Base-by-base conservation (phyloP, 1,140 invertebrate genomes). In the Tetranychus urticae region DNA sequence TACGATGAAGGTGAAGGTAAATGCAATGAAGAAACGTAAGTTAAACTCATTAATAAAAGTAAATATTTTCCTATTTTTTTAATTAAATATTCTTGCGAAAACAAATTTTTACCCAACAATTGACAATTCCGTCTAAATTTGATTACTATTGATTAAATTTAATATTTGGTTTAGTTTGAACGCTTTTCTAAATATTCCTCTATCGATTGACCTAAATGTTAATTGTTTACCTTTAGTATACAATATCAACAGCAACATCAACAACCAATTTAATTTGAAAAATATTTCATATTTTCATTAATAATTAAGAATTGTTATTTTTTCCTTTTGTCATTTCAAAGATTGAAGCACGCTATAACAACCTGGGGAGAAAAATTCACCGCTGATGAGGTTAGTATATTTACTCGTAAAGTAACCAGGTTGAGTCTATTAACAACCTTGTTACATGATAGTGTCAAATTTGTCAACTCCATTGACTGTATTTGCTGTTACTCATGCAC, bases 11-110 rank as follows among this genome's bases (percentile, higher is more conserved):
- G 72, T 37, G 74, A 72, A 31, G 76, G 75, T 39, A 70, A 68
- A 65, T 68, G 74, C 62, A 67, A 70, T 46, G 73, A 75, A 65
- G 75, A 75, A 58, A 75, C 74, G 75, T 77, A 68, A 71, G 75
- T 70, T 88, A 68, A 85, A 93, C 76, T 93, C 91, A 36, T 42
- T 34, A 65, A 58, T 52, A 14, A 52, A 45, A 36, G 23, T 61
- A 35, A 59, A 55, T 55, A 35, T 52, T 57, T 78, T 93, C 93
- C 80, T 92, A 89, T 68, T 86, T 89, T 75, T 79, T 92, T 70
- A 77, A 93, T 66, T 86, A 83, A 68, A 80, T 94, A 64, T 94
- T 93, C 77, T 89, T 86, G 71, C 82, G 80, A 73, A 81, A 86
- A 71, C 88, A 88, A 82, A 79, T 81, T 66, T 82, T 81, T 66